Evolutionary conservation across 2,113 vertebrate species (phyloP), one percentile per base, ranked within the genome.

Genomic region (Pipra filicauda): DNA sequence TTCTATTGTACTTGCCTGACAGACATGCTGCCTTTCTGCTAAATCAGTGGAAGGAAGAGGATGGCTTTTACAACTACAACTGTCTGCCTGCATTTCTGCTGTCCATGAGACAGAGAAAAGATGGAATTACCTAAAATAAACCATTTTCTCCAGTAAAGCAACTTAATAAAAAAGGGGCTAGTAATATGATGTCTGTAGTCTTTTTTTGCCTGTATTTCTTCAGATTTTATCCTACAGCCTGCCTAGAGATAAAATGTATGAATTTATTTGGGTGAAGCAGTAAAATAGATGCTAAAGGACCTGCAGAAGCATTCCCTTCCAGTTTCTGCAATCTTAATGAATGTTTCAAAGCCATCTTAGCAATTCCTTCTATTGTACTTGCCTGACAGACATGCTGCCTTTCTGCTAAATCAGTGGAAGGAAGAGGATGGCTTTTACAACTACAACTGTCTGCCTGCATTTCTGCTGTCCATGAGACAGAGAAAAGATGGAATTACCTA

Each of bases 171-270:
- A 84, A 76, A 72, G 41, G 43, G 22, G 11, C 21, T 61, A 75
- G 19, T 65, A 92, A 59, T 85, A 91, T 21, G 12, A 73, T 72
- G 73, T 44, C 75, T 90, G 41, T 30, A 77, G 72, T 23, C n/a
- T 37, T 85, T 91, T 95, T 88, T 65, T 65, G 30, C 18, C 82
- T 66, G n/a, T 43, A 88, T 93, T 85, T 94, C 70, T 85, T 91
- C 41, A 85, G 82, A 80, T 87, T 90, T 96, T 89, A 90, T 93
- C 93, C 6, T 19, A 43, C 52, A 85, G 67, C 16, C 69, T 84
- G 79, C 80, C 90, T 73, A 93, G n/a, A n/a, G n/a, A 77, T 27
- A 21, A 59, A 89, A 71, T 33, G 11, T 17, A 48, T 4, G 2
- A 11, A 39, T 79, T 31, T 52, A 67, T 85, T 89, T 52, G 70